A percentile compares a stretch with the other conserved stretches of the same genome.
Conservation (phyloP, 2,888 invertebrate species). For the Ichneumoninae sp. region DNA sequence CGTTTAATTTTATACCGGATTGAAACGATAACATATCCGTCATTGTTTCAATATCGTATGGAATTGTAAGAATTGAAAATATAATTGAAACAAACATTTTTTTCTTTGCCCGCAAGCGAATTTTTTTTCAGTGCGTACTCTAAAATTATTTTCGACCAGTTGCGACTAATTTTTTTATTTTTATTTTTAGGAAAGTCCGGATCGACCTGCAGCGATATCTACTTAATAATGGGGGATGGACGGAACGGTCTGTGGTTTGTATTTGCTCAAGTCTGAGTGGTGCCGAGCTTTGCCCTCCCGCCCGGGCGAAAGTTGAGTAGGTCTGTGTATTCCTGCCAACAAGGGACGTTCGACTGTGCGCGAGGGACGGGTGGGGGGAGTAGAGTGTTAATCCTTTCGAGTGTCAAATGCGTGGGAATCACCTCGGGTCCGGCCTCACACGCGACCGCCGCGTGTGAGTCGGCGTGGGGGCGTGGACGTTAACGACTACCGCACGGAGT, state of each 20-base stretch:
- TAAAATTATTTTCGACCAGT: no score
- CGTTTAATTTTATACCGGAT: no score
- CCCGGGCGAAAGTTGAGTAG: constrained; percentile 14
- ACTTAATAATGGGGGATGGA: constrained; percentile 5
- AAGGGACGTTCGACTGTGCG: constrained; percentile 36
- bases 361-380: constrained; percentile 41
- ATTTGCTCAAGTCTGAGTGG: constrained; percentile 46
- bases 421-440: constrained; percentile 70
- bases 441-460: constrained; percentile 65
- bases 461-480: constrained; percentile 4
- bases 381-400: constrained; percentile 70
- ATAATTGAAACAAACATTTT: no score
- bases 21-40: no score
- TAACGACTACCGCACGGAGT: constrained; percentile 12
- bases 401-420: constrained; percentile 75
- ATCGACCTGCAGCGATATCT: constrained; percentile 10
- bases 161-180: background rate
- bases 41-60: no score
- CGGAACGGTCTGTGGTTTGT: constrained; percentile 6
- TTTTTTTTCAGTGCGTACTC: no score
- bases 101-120: no score
- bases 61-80: no score
- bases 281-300: constrained; percentile 40
- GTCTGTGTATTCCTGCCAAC: constrained; percentile 2
- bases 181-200: constrained; percentile 6